phyloP scores from a whole-genome alignment of 2,113 vertebrate genomes.

The Otus sunia region DNA sequence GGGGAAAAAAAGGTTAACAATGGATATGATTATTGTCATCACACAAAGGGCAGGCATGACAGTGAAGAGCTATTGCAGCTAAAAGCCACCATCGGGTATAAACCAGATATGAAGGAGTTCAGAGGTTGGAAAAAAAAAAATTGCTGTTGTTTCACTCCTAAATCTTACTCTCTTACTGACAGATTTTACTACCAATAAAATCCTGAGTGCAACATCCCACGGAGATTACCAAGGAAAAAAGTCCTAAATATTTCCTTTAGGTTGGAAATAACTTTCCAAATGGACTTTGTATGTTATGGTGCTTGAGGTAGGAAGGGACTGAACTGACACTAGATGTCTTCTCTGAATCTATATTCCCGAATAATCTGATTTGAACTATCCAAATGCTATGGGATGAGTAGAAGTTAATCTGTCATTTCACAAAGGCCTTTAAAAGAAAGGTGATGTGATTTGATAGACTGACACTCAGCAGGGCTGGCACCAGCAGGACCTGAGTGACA shows the following conservation, averaged over 20 bases:
- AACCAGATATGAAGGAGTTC: neutral
- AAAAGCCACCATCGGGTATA: neutral
- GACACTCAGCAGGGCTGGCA: neutral
- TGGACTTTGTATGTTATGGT: neutral
- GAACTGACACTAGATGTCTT: neutral
- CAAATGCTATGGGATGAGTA: neutral
- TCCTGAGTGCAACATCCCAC: neutral
- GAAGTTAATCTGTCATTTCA: neutral
- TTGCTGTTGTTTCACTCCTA: neutral
- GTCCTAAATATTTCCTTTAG: neutral
- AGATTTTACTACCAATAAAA: neutral
- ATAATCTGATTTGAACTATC: neutral
- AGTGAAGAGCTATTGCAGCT: neutral
- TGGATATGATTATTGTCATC: neutral
- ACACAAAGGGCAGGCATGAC: neutral
- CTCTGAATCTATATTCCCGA: neutral
- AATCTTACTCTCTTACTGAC: neutral
- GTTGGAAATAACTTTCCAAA: neutral
- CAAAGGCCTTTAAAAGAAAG: neutral
- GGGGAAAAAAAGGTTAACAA: neutral
- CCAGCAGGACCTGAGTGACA: fast-evolving
- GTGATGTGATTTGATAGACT: neutral
- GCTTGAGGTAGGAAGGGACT: neutral
- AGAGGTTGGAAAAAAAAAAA: neutral
- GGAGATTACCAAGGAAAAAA: neutral